Percentiles rank a stretch among this genome's conserved stretches.
These are phyloP conservation scores for Aphodius granarius DNA, from an alignment of 2,888 invertebrate species.

Conservation along the genomic window DNA sequence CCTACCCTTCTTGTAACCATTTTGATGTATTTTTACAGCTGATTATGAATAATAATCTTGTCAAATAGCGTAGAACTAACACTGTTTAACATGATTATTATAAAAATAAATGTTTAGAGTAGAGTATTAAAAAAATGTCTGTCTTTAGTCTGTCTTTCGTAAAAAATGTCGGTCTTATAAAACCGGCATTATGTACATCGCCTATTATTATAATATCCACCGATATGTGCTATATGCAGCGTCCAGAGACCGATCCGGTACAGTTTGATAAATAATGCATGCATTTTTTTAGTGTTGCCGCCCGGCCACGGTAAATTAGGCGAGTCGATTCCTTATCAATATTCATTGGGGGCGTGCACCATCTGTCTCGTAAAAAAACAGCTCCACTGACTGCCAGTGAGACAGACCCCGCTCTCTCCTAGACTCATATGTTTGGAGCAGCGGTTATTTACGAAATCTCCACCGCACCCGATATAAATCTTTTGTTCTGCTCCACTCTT, in stretches of 20 bases:
- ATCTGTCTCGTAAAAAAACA: conserved; percentile 50
- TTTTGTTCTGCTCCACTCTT: neutral
- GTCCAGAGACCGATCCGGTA: conserved; percentile 1
- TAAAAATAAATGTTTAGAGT: too few relatives aligned
- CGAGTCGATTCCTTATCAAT: conserved; percentile 51
- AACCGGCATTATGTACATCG: neutral
- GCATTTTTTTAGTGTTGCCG: conserved; percentile 18
- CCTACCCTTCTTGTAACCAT: too few relatives aligned
- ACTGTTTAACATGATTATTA: too few relatives aligned
- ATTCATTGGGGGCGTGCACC: conserved; percentile 52
- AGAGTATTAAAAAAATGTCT: too few relatives aligned
- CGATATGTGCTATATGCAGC: conserved; percentile 35
- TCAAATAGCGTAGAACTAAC: too few relatives aligned
- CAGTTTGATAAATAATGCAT: conserved; percentile 36
- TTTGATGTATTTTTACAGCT: too few relatives aligned
- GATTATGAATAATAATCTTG: too few relatives aligned
- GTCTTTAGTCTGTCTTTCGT: too few relatives aligned
- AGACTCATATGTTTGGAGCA: conserved; percentile 22
- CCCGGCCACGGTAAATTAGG: conserved; percentile 43
- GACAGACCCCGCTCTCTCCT: conserved; percentile 18
- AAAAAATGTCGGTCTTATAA: too few relatives aligned
- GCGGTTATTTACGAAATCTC: conserved; percentile 21
- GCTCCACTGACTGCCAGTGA: conserved; percentile 20
- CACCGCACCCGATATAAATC: conserved; percentile 6
- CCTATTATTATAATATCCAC: conserved; percentile 27